phyloP scores from a whole-genome alignment of 2,113 vertebrate species.

The human region DNA sequence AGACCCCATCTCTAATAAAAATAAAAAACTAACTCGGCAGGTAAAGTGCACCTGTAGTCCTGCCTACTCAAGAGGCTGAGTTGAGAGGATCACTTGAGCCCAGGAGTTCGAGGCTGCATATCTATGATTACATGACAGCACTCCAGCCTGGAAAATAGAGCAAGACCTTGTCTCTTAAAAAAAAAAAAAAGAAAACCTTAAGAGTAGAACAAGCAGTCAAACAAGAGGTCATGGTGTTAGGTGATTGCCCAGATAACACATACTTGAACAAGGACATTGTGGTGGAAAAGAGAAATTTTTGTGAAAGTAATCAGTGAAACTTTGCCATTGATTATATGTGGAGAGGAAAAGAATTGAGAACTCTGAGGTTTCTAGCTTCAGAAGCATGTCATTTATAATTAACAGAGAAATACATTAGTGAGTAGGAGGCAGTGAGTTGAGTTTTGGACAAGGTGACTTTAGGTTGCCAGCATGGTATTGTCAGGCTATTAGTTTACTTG shows the following conservation, averaged over 20 bases:
- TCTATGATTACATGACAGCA: too few species aligned
- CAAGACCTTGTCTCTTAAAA: too few species aligned
- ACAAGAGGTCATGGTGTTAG: not conserved
- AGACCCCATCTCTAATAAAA: too few species aligned
- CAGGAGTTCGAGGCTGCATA: too few species aligned
- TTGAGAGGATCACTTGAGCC: too few species aligned
- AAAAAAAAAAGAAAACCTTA: not conserved
- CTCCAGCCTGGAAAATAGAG: too few species aligned
- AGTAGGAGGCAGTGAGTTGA: not conserved
- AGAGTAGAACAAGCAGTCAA: not conserved
- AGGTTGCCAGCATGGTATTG: not conserved
- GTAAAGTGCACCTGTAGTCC: too few species aligned
- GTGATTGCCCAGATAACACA: not conserved
- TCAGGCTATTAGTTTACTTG: constrained; percentile 4
- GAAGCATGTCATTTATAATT: not conserved
- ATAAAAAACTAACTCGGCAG: too few species aligned
- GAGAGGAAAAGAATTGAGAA: not conserved
- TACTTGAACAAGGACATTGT: not conserved
- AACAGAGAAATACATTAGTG: not conserved
- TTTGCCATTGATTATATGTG: not conserved
- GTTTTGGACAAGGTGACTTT: not conserved
- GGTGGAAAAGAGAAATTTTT: not conserved
- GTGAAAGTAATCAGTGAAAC: not conserved
- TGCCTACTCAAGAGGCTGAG: too few species aligned
- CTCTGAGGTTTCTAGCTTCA: constrained; percentile 31